Percentiles rank a stretch among this genome's conserved stretches.
Conservation (phyloP, 2,888 invertebrate genomes). For the Drosophila antonietae region DNA sequence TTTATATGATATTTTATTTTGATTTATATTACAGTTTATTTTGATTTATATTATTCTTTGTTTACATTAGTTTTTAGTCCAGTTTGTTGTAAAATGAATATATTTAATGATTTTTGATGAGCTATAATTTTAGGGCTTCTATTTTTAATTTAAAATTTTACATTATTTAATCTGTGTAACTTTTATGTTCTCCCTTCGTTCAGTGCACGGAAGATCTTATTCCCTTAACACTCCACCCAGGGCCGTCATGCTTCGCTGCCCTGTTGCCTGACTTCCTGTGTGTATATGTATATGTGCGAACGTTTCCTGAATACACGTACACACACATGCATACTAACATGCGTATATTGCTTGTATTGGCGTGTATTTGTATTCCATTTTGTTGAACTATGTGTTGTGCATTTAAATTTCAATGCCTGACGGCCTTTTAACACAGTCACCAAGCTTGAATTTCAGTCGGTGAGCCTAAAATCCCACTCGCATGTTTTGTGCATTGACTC, state of each 20-base stretch:
- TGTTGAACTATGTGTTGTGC: constrained; percentile 71
- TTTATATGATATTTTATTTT: too few species aligned
- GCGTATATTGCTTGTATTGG: constrained; percentile 6
- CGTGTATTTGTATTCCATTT: constrained; percentile 42
- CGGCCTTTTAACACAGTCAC: constrained; percentile 45
- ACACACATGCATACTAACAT: neutral
- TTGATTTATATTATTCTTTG: too few species aligned
- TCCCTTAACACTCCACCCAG: neutral
- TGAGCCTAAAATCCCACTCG: constrained; percentile 12
- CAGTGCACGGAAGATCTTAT: constrained; percentile 28
- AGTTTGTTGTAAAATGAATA: too few species aligned
- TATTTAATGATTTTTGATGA: too few species aligned
- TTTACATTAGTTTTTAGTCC: too few species aligned
- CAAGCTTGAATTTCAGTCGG: neutral
- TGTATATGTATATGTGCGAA: constrained; percentile 33
- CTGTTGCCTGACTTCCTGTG: constrained; percentile 61
- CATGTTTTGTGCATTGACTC: constrained; percentile 37
- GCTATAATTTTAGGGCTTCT: neutral
- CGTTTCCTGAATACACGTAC: constrained; percentile 52
- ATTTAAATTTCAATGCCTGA: constrained; percentile 74
- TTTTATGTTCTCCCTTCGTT: constrained; percentile 6
- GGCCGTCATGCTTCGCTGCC: constrained; percentile 37
- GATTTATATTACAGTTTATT: too few species aligned
- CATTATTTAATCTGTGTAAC: neutral
- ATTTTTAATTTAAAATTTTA: neutral